A percentile compares a stretch with the other conserved stretches of the same genome.
Conservation (phyloP, 2,888 invertebrate genomes). For the Macaria liturata region DNA sequence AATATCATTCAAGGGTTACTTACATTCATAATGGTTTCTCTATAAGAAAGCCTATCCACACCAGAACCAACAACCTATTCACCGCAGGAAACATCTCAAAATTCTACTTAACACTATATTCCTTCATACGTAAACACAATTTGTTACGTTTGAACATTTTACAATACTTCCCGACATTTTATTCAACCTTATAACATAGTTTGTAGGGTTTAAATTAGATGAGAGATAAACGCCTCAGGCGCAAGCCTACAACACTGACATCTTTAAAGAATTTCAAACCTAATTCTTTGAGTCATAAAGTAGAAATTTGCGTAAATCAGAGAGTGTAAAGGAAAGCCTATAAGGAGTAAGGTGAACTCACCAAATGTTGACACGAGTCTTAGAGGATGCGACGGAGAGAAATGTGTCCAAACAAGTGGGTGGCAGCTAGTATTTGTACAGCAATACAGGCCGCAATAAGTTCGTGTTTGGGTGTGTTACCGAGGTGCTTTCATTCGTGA, state of each 20-base stretch:
- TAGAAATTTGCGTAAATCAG: constrained; percentile 15
- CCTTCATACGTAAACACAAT: constrained; percentile 50
- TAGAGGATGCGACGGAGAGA: constrained; percentile 68
- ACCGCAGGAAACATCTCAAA: constrained; percentile 21
- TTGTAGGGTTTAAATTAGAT: background rate
- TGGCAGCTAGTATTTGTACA: constrained; percentile 70
- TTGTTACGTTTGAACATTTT: constrained; percentile 43
- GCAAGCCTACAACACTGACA: background rate
- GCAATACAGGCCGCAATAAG: constrained; percentile 68
- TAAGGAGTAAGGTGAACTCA: constrained; percentile 64
- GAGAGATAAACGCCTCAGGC: background rate
- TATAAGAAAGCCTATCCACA: too few relatives aligned
- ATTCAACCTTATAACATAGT: constrained; percentile 7
- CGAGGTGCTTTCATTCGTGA: too few relatives aligned
- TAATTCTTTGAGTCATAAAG: constrained; percentile 9
- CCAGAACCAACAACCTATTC: too few relatives aligned
- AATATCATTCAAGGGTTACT: too few relatives aligned
- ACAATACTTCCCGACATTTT: constrained; percentile 2
- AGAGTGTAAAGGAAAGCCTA: constrained; percentile 37
- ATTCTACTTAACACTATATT: constrained; percentile 45
- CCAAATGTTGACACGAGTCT: constrained; percentile 74
- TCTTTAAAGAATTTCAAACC: background rate
- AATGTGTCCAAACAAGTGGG: constrained; percentile 71
- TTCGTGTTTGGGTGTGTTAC: constrained; percentile 29
- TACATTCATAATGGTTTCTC: too few relatives aligned